phyloP scores from a whole-genome alignment of 2,888 invertebrate genomes.

The Caenorhabditis sp. region DNA sequence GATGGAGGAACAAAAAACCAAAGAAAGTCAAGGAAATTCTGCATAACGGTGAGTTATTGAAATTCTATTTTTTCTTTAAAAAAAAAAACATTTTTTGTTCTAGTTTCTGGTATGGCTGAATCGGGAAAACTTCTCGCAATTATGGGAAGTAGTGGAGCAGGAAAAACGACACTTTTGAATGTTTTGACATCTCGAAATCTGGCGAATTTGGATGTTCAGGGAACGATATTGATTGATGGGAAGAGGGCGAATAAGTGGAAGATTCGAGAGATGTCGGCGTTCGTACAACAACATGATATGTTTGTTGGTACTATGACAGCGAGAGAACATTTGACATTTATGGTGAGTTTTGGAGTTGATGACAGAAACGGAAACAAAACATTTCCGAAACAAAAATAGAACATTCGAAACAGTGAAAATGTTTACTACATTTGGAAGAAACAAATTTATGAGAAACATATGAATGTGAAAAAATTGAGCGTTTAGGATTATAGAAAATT shows the following conservation, averaged over 20 bases:
- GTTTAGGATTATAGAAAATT: too few species aligned
- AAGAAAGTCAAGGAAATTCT: conserved; percentile 45
- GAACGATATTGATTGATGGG: conserved; percentile 52
- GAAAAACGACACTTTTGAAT: conserved; percentile 88
- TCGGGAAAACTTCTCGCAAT: conserved; percentile 53
- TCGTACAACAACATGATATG: conserved; percentile 89
- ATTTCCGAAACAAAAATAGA: too few species aligned
- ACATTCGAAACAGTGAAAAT: too few species aligned
- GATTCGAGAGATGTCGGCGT: conserved; percentile 79
- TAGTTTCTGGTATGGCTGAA: conserved; percentile 58
- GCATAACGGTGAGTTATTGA: conserved; percentile 34
- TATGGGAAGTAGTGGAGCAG: conserved; percentile 75
- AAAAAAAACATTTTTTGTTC: conserved; percentile 4
- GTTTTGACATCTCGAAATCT: conserved; percentile 81
- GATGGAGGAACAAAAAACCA: conserved; percentile 10
- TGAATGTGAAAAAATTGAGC: too few species aligned
- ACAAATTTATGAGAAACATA: too few species aligned
- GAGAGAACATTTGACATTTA: conserved; percentile 85
- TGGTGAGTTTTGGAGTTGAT: conserved; percentile 76
- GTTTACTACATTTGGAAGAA: too few species aligned
- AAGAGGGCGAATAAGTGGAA: conserved; percentile 53
- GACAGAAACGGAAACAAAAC: too few species aligned
- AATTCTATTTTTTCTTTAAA: neutral
- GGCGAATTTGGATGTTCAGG: conserved; percentile 47
- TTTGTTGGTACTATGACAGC: conserved; percentile 87